Evolutionary conservation across 2,113 vertebrate genomes (phyloP), one percentile per base, ranked within the genome.

Genomic region (Myotis lucifugus): DNA sequence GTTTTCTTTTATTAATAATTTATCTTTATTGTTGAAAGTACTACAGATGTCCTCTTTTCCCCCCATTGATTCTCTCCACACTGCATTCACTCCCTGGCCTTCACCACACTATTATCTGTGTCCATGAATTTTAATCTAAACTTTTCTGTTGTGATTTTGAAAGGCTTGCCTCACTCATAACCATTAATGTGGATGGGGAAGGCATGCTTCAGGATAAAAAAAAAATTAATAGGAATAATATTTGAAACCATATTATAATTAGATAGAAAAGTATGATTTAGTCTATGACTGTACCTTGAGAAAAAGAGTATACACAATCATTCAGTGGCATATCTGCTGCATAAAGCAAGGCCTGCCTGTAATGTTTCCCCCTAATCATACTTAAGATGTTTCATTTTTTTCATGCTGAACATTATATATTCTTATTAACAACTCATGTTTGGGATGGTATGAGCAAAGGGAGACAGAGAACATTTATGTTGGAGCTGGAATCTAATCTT

Each of bases 201-300:
- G 11, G 10, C 25, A 18, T 59, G 42, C 15, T 19, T 59, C 25
- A 77, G 34, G 90, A 70, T 79, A 37, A n/a, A n/a, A 87, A 78
- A 85, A 37, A 42, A 23, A 19, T 37, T 48, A 67, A 81, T 40
- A 23, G 14, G 14, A 81, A 64, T 59, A 81, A 77, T 15, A 7
- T 73, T 94, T 92, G 17, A 84, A 93, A 66, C 52, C 21, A 25
- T 29, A 86, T 14, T 84, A 34, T 52, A 93, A 82, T 42, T 84
- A 79, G 9, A 64, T 52, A 5, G 34, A 7, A 74, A 88, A 84
- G 18, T 64, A 61, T 78, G 34, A 79, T 79, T 59, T 25, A 70
- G 15, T 93, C 59, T 87, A 59, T 93, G 42, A 15, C 12, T 56
- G 7, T 73, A 84, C 13, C n/a, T 50, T 76, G 21, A 34, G 72